Evolutionary conservation across 2,797 vertebrate species (phyloP), one percentile per base, ranked within the genome.

Genomic region (Myripristis murdjan): DNA sequence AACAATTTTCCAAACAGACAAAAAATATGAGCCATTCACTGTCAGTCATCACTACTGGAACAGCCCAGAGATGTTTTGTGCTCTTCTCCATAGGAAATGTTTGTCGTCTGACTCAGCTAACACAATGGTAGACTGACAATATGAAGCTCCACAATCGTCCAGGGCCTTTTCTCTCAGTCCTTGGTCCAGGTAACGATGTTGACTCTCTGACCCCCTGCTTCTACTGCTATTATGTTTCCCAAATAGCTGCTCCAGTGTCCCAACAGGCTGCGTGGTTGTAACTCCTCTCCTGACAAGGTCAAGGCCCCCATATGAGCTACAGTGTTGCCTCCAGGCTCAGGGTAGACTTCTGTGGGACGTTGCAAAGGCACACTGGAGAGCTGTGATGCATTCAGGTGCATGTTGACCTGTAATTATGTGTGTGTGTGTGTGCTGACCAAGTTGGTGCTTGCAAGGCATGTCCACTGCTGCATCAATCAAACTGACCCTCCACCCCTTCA

Each of bases 281-380:
- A 26, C 48, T 78, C 23, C 64, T 28, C 39, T n/a, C 39, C 37
- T 75, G 65, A 78, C 51, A 68, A 90, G 81, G 85, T 89, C 76
- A 84, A 70, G 41, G 67, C 78, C 3, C 47, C 16, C 26, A 5
- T 1, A n/a, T 41, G 70, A 75, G 60, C 67, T 70, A 1, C 74
- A 48, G 63, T 12, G 54, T 41, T 49, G 70, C 82, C 82, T 78
- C 43, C 28, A 52, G 81, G 63, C 78, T 33, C 64, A 77, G 66
- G 73, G 77, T 64, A 62, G 74, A 48, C 64, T 64, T 18, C 48
- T 75, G 43, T 22, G 8, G 54, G 75, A 62, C 28, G 1, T 41
- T 31, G 64, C 54, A 26, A 49, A 55, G 43, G 10, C 11, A 58
- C 11, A 24, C 12, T 9, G 33, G 57, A 67, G 55, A 35, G 71